These are phyloP conservation scores for Stegodyphus mimosarum DNA, from an alignment of 1,140 invertebrate species.

Conservation along the genomic window DNA sequence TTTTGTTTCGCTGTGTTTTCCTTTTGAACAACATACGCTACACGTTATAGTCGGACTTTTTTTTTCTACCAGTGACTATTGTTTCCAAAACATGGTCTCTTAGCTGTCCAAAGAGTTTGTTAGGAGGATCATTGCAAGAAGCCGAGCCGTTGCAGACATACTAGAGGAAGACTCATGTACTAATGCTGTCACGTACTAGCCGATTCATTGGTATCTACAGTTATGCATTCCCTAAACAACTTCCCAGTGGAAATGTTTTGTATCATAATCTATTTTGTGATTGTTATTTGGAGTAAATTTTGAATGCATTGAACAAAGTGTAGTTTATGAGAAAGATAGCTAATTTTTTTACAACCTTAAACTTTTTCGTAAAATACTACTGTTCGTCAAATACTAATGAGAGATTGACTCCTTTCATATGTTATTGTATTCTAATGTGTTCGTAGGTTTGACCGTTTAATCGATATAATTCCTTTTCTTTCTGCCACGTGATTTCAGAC, in stretches of 20 bases:
- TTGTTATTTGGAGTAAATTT: background rate
- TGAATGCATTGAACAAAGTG: conserved; percentile 5
- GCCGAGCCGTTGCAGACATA: background rate
- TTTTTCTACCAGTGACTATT: background rate
- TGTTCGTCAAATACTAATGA: conserved; percentile 1
- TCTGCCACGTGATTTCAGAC: background rate
- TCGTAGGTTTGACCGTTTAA: background rate
- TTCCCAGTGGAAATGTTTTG: background rate
- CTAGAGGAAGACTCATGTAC: background rate
- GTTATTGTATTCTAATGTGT: background rate
- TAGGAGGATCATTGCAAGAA: background rate
- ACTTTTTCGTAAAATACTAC: background rate
- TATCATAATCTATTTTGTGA: background rate
- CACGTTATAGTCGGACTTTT: background rate
- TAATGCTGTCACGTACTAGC: no score
- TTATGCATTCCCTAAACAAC: no score
- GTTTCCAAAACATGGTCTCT: background rate
- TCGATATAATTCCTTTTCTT: background rate
- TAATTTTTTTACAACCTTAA: background rate
- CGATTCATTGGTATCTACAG: no score
- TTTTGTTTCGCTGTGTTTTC: background rate
- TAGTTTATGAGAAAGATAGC: background rate
- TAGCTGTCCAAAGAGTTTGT: background rate
- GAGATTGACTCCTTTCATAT: background rate
- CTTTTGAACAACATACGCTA: background rate